Percentiles rank a stretch among this genome's conserved stretches.
Evolutionary conservation across 2,113 vertebrate genomes (phyloP).

Genomic region (Lamprotornis superbus): DNA sequence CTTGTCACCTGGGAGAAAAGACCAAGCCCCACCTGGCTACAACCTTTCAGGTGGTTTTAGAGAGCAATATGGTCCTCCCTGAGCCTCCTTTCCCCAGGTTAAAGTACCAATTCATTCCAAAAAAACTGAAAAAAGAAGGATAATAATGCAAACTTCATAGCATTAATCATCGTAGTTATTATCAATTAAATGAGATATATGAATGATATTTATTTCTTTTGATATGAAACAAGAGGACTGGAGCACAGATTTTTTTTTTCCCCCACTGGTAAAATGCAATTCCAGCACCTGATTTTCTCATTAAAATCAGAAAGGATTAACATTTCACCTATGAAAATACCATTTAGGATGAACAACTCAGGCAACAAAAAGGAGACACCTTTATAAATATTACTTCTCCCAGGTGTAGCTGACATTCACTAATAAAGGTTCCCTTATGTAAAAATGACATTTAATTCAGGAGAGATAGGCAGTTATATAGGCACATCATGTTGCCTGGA

Average conservation of each 20-base stretch:
- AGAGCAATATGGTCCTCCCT: neutral
- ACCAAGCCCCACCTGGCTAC: neutral
- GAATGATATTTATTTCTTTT: neutral
- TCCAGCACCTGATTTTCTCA: neutral
- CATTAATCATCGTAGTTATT: neutral
- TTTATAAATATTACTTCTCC: constrained; percentile 38
- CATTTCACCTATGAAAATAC: neutral
- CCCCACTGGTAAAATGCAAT: neutral
- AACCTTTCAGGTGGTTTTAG: too few species aligned
- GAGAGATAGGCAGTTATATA: neutral
- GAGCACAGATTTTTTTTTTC: neutral
- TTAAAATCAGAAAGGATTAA: constrained; percentile 12
- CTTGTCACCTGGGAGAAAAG: neutral
- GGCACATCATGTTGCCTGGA: neutral
- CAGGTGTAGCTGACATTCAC: constrained; percentile 28
- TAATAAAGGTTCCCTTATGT: constrained; percentile 18
- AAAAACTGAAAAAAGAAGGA: neutral
- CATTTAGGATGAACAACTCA: neutral
- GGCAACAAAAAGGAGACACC: neutral
- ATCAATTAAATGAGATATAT: neutral
- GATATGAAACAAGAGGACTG: neutral
- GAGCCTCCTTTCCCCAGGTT: neutral
- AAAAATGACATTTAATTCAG: constrained; percentile 54
- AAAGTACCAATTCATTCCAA: neutral
- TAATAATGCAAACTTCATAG: neutral